Evolutionary conservation across 1,140 invertebrate species (phyloP), one percentile per base, ranked within the genome.

Genomic region (Zaprionus inermis): DNA sequence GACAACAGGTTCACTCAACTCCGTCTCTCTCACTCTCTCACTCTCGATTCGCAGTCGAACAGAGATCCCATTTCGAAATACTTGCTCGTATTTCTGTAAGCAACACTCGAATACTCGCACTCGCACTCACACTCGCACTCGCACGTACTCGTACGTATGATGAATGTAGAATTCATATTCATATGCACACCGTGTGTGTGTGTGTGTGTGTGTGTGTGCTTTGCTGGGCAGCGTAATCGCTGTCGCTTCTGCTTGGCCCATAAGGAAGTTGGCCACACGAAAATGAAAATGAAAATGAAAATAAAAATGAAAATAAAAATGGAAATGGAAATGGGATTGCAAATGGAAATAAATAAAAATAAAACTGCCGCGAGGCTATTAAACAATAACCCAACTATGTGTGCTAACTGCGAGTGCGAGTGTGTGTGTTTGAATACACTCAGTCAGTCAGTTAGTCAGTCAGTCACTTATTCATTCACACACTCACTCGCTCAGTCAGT

Each of bases 181-280:
- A 46, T 46, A 46, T 46, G 20, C 44, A 20, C 11, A 18, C 16
- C 16, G 16, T 16, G n/a, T 7, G 7, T 16, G n/a, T n/a, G 4
- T 24, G 1, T 5, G 5, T 28, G 5, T 28, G 3, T 5, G 5
- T 28, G 24, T 28, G 24, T 28, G 24, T 18, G 44, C 16, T 32
- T 14, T 36, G 58, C 54, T 34, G 16, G 55, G 12, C 12, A 44
- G 34, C 38, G 63, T 73, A 68, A 16, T 70, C 52, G n/a, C 24
- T 41, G 28, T 49, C n/a, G 22, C 30, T 22, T 55, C 57, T 32
- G 46, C 41, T 44, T 34, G 64, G 71, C 51, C 78, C 78, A 79
- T 85, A 78, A 88, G 79, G 81, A 85, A 85, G 79, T 72, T 70
- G 51, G 22, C 20, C 49, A 46, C 57, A 61, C 49, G 30, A 56